A percentile compares a stretch with the other conserved stretches of the same genome.
Evolutionary conservation across 2,113 vertebrate species (phyloP).

Genomic region (Platycercus adscitus): DNA sequence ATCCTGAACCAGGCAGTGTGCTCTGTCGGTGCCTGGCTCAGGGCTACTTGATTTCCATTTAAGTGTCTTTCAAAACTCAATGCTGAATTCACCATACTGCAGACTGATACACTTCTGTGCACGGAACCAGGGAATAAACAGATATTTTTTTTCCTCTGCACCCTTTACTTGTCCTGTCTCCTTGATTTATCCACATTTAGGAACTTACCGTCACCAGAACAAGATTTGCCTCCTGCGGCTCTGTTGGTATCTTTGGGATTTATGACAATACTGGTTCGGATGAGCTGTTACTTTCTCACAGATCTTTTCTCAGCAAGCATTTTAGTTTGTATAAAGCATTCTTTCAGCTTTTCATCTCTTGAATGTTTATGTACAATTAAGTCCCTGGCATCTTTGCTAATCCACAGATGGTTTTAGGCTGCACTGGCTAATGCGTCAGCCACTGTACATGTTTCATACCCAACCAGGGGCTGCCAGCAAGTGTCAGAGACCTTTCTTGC

Average conservation of each 20-base stretch:
- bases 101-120: neutral
- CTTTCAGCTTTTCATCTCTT: slow-evolving; percentile 49
- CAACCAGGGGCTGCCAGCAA: neutral
- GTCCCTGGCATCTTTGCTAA: slow-evolving; percentile 23
- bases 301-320: neutral
- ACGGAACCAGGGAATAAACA: neutral
- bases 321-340: slow-evolving; percentile 42
- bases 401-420: slow-evolving; percentile 25
- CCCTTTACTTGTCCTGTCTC: neutral
- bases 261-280: neutral
- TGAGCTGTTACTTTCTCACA: neutral
- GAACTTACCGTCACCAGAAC: neutral
- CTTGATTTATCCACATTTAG: neutral
- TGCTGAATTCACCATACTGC: neutral
- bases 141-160: neutral
- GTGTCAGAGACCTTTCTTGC: neutral
- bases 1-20: accelerated
- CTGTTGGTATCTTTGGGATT: neutral
- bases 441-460: neutral
- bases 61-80: neutral
- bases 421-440: neutral
- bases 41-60: neutral
- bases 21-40: neutral
- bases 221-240: neutral
- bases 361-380: slow-evolving; percentile 47